A percentile compares a stretch with the other conserved stretches of the same genome.
These are phyloP conservation scores for Macropus fuliginosus DNA, from an alignment of 2,797 vertebrate species.

Conservation along the genomic window DNA sequence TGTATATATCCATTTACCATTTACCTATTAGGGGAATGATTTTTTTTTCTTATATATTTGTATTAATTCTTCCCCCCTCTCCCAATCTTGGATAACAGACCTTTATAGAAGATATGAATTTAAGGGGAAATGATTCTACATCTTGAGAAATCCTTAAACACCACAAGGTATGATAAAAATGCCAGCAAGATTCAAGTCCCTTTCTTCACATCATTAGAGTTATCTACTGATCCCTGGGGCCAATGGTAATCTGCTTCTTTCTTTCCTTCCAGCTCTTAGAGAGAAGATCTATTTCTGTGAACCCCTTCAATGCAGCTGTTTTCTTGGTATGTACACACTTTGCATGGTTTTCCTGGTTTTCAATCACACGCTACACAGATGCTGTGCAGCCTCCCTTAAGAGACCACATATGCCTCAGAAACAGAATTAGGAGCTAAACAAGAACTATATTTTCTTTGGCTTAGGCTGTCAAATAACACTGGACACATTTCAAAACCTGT, in stretches of 20 bases:
- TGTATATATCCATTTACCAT: background rate
- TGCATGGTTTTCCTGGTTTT: background rate
- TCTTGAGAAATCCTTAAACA: background rate
- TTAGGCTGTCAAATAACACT: background rate
- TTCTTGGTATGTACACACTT: background rate
- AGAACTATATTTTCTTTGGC: background rate
- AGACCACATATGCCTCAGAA: background rate
- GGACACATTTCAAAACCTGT: background rate
- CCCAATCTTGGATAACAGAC: background rate
- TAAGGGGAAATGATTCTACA: background rate
- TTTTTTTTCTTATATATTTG: background rate
- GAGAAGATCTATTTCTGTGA: background rate
- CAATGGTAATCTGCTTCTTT: background rate
- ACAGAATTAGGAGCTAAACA: background rate
- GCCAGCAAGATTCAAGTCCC: background rate
- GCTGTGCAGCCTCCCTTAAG: background rate
- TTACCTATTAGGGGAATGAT: background rate
- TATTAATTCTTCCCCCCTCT: background rate
- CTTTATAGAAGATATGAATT: background rate
- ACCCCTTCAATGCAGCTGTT: background rate
- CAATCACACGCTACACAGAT: background rate
- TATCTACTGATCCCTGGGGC: background rate
- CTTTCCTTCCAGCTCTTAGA: background rate
- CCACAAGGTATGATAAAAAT: background rate
- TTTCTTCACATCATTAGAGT: background rate